Evolutionary conservation across 2,113 vertebrate genomes (phyloP).

Genomic region (Microtus oregoni): DNA sequence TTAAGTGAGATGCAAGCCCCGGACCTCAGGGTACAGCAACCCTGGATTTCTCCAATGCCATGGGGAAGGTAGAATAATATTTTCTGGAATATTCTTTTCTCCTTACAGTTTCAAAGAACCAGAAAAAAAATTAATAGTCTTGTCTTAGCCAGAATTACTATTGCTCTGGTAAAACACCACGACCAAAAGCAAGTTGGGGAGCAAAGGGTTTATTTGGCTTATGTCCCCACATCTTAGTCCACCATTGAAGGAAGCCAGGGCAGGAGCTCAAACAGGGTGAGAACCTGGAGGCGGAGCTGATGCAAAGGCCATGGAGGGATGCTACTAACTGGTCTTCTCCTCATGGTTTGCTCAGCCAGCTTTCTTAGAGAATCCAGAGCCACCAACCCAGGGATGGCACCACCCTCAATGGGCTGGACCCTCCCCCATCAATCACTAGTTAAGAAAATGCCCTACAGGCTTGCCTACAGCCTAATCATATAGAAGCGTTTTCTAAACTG

Average conservation of each 20-base stretch:
- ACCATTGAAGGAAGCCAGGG: neutral
- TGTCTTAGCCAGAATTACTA: neutral
- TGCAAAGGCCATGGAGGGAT: neutral
- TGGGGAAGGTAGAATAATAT: rapidly evolving
- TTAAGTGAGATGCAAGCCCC: neutral
- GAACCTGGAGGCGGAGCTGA: neutral
- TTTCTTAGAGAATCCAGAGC: neutral
- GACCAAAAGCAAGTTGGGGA: neutral
- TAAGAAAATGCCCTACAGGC: neutral
- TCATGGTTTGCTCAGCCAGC: neutral
- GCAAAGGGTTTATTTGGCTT: neutral
- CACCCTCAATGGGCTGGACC: neutral
- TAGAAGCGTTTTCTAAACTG: neutral
- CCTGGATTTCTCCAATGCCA: too few species aligned
- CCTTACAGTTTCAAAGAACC: neutral
- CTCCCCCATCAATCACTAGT: neutral
- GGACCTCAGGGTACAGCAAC: too few species aligned
- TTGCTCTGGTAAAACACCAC: neutral
- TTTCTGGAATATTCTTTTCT: neutral
- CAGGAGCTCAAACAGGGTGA: neutral
- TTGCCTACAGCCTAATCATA: neutral
- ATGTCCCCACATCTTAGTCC: neutral
- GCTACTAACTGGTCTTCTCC: neutral
- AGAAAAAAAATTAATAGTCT: neutral
- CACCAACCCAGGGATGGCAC: neutral